Conservation (phyloP, 2,113 vertebrate species). For the Actenoides lindsayi region DNA sequence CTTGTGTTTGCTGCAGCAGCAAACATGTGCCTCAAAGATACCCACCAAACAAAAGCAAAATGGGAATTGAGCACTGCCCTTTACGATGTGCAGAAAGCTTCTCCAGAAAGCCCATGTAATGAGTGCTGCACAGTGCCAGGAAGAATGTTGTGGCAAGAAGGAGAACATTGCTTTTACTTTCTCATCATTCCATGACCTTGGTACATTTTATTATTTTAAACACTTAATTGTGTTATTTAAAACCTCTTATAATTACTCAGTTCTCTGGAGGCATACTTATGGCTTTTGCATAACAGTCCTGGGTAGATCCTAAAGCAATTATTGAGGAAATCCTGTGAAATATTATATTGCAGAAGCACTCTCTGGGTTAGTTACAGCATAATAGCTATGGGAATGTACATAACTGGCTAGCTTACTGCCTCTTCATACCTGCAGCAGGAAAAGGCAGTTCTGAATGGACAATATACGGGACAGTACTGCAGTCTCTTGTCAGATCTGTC, state of each 20-base stretch:
- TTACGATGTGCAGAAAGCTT: background rate
- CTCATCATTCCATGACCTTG: background rate
- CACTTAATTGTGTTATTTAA: conserved; percentile 10
- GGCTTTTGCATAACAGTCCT: background rate
- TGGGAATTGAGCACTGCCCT: background rate
- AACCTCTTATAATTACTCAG: background rate
- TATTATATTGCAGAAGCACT: background rate
- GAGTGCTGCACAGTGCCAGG: background rate
- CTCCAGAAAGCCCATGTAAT: background rate
- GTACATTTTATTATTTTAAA: conserved; percentile 22
- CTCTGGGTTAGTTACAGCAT: background rate
- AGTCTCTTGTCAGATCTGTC: background rate
- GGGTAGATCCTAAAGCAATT: background rate
- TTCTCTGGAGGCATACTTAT: background rate
- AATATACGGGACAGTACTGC: background rate
- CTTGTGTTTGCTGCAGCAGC: background rate
- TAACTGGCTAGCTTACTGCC: background rate
- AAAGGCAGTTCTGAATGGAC: background rate
- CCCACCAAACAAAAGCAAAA: background rate
- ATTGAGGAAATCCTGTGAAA: conserved; percentile 24
- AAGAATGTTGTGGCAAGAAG: background rate
- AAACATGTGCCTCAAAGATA: background rate
- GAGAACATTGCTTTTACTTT: background rate
- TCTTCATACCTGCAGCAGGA: background rate
- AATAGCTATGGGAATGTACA: background rate